Percentiles rank a stretch among this genome's conserved stretches.
phyloP scores from a whole-genome alignment of 2,113 vertebrate species.

The Bucco capensis region DNA sequence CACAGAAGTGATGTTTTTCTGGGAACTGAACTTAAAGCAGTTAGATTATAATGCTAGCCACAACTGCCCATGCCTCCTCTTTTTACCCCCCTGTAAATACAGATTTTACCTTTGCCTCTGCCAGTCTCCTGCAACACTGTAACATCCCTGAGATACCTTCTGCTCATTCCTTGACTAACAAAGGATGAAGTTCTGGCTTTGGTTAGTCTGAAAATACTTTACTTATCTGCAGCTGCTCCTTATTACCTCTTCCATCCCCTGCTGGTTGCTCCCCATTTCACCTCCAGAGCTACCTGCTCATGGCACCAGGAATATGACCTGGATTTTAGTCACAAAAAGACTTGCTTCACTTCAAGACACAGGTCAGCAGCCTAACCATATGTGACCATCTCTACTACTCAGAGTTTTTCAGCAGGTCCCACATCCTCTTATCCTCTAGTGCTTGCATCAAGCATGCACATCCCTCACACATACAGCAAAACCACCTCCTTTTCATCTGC shows the following conservation, averaged over 20 bases:
- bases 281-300: neutral
- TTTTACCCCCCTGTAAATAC: neutral
- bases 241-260: neutral
- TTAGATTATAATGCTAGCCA: neutral
- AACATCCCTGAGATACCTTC: neutral
- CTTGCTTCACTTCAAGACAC: neutral
- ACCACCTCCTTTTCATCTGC: neutral
- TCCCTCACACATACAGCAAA: neutral
- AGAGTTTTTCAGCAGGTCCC: neutral
- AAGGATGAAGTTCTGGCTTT: neutral
- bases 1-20: neutral
- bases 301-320: neutral
- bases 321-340: neutral
- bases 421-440: fast-evolving
- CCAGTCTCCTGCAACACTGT: neutral
- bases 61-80: neutral
- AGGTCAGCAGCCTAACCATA: neutral
- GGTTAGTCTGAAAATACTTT: neutral
- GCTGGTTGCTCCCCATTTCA: neutral
- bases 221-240: neutral
- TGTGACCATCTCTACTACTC: neutral
- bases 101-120: neutral
- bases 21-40: neutral
- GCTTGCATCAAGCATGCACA: neutral
- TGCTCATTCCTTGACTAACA: neutral